These are phyloP conservation scores for Anastrepha ludens DNA, from an alignment of 1,140 invertebrate species.

Conservation along the genomic window DNA sequence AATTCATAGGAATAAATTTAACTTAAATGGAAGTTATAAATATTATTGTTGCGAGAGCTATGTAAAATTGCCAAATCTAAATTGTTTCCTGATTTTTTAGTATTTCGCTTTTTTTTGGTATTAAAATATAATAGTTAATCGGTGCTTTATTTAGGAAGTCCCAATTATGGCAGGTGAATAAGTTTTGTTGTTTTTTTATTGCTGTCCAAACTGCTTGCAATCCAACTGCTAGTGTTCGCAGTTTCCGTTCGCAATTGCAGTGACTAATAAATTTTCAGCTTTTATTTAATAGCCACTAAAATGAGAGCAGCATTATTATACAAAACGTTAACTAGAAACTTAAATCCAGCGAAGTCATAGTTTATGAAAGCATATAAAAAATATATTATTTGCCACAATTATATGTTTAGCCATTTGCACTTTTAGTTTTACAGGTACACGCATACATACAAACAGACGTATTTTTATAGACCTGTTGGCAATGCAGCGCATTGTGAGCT, in stretches of 20 bases:
- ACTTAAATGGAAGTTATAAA: too few species aligned
- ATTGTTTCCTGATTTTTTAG: too few species aligned
- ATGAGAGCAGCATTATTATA: neutral
- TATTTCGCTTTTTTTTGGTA: too few species aligned
- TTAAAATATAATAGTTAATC: too few species aligned
- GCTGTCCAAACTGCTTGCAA: neutral
- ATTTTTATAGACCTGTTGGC: slow-evolving; percentile 3
- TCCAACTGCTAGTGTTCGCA: neutral
- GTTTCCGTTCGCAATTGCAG: slow-evolving; percentile 8
- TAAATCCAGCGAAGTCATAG: neutral
- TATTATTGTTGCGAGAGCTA: too few species aligned
- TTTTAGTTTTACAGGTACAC: neutral
- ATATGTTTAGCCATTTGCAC: neutral
- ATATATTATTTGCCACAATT: neutral
- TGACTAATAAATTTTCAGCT: neutral
- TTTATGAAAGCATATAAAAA: neutral
- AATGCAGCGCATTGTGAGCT: neutral
- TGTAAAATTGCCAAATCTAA: too few species aligned
- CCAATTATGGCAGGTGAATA: too few species aligned
- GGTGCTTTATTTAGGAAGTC: too few species aligned
- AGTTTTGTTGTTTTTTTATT: slow-evolving; percentile 1
- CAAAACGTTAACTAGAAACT: slow-evolving; percentile 22
- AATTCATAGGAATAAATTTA: too few species aligned
- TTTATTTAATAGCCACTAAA: slow-evolving; percentile 30
- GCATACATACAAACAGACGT: neutral